Base-by-base conservation (phyloP, 1,140 invertebrate species). In the Orchesella cincta region DNA sequence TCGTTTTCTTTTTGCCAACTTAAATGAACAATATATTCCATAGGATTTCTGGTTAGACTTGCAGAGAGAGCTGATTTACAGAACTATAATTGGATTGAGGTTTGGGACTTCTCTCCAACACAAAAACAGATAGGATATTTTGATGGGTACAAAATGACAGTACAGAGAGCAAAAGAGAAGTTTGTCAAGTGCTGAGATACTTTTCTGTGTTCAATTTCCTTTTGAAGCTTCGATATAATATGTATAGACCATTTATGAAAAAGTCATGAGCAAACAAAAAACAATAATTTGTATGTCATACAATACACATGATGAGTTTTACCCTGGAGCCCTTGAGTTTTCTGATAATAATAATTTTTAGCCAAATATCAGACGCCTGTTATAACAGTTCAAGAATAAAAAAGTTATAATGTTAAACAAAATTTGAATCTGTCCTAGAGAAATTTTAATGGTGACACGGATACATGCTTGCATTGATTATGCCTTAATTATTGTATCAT, bases 361-460 rank as follows among this genome's bases (percentile, higher is more conserved):
- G 16, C 54, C 26, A 18, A 57, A 57, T 14, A 57, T 57, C 5
- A 57, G 31, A 8, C 2, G 1, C 8, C 54, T n/a, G 54, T 57
- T 57, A 33, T 67, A 31, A 67, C 26, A 31, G 62, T 20, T 12
- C 8, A 20, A 12, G 39, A 46, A 46, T 46, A 12, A 46, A 8
- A 46, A 12, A 20, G 8, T 8, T 46, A 20, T 20, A 46, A 46
- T 20, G 20, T 46, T 12, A 46, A 46, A 67, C 5, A 5, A 67
- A 67, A 67, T 67, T 67, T 67, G 31, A 67, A 67, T 67, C 31
- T 33, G 62, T 29, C 62, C 62, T 67, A 67, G 62, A 67, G 62
- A 29, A 67, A 12, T 46, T 67, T 67, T 12, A 67, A 33, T 67
- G 62, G 62, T 67, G 62, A 67, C 62, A 67, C 62, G 33, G 33